Conservation (phyloP, 2,888 invertebrate species). For the Electrophaes corylata region DNA sequence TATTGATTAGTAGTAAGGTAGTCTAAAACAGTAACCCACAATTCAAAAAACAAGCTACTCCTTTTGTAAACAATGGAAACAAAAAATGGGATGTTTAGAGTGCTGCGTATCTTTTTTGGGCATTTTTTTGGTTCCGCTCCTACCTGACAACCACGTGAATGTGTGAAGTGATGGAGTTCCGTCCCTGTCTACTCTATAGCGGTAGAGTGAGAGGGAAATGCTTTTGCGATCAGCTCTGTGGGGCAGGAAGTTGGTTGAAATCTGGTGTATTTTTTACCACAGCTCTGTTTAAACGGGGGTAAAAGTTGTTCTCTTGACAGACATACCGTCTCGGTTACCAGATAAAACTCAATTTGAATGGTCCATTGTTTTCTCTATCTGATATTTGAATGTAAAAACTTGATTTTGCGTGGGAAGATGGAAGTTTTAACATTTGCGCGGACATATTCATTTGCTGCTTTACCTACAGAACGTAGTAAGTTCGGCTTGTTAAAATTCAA, state of each 20-base stretch:
- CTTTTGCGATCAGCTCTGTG: constrained; percentile 63
- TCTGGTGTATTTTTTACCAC: constrained; percentile 79
- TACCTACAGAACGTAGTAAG: constrained; percentile 26
- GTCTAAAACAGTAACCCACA: constrained; percentile 62
- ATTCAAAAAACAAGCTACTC: constrained; percentile 67
- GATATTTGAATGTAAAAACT: constrained; percentile 40
- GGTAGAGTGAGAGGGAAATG: constrained; percentile 53
- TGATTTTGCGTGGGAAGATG: constrained; percentile 45
- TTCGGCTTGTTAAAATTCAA: constrained; percentile 50
- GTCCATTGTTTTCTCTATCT: constrained; percentile 65
- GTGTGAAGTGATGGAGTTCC: constrained; percentile 58
- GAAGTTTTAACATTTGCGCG: constrained; percentile 18
- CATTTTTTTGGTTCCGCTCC: constrained; percentile 76
- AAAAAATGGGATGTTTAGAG: constrained; percentile 82
- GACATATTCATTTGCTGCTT: constrained; percentile 28
- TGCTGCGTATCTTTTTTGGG: constrained; percentile 69
- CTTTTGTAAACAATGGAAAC: constrained; percentile 72
- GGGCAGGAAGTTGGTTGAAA: constrained; percentile 79
- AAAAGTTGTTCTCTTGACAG: constrained; percentile 65
- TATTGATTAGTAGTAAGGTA: constrained; percentile 31
- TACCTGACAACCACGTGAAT: constrained; percentile 79
- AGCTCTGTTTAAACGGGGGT: constrained; percentile 73
- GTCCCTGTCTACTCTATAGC: constrained; percentile 52
- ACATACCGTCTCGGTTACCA: constrained; percentile 59
- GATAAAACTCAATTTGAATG: constrained; percentile 68